These are phyloP conservation scores for Peromyscus leucopus DNA, from an alignment of 2,113 vertebrate species.

Conservation along the genomic window DNA sequence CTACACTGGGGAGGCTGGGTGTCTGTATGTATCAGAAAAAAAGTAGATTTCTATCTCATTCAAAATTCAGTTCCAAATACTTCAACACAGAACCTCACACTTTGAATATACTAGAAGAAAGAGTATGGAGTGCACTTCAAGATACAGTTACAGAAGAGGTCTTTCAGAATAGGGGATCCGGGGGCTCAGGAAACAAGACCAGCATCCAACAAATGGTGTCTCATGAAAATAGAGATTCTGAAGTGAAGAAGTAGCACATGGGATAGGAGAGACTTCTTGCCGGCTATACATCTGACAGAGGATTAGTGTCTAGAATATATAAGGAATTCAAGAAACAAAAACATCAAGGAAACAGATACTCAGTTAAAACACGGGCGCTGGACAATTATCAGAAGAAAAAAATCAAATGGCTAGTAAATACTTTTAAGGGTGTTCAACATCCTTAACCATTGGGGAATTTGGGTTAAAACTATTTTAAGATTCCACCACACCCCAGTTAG, in stretches of 20 bases:
- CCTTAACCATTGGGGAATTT: neutral
- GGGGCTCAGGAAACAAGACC: neutral
- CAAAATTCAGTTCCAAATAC: neutral
- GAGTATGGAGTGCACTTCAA: neutral
- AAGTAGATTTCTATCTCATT: neutral
- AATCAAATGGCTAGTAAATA: neutral
- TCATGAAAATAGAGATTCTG: neutral
- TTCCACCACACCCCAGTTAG: neutral
- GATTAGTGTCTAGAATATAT: neutral
- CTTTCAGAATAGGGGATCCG: neutral
- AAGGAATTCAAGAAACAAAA: neutral
- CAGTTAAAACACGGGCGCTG: neutral
- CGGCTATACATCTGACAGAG: neutral
- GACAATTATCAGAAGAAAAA: neutral
- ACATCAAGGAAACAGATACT: neutral
- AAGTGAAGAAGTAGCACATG: neutral
- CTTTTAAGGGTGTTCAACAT: neutral
- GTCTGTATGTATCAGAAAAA: neutral
- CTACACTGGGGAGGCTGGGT: neutral
- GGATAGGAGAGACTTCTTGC: neutral
- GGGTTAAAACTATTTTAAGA: neutral
- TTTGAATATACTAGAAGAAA: neutral
- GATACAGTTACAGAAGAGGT: neutral
- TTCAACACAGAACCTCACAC: neutral
- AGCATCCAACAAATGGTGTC: neutral